phyloP scores from a whole-genome alignment of 2,797 vertebrate genomes.

The Aselliscus stoliczkanus region DNA sequence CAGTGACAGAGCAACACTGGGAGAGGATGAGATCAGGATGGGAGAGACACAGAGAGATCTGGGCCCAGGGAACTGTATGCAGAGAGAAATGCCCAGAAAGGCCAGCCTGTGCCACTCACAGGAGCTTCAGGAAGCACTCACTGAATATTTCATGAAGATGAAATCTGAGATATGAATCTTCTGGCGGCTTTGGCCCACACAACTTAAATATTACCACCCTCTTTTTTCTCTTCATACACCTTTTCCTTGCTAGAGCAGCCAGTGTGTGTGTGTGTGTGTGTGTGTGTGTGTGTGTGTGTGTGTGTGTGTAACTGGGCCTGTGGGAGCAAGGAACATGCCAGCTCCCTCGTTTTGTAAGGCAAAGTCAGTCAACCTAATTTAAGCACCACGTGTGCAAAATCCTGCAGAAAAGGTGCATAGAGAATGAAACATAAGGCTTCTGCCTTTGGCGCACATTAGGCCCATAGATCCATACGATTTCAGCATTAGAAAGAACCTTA shows the following conservation, averaged over 20 bases:
- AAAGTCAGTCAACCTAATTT: neutral
- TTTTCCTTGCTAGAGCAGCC: neutral
- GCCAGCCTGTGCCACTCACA: rapidly evolving
- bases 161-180: conserved; percentile 31
- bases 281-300: neutral
- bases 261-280: neutral
- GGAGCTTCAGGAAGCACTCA: neutral
- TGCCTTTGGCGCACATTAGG: neutral
- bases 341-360: neutral
- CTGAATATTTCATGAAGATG: conserved; percentile 57
- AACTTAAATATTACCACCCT: neutral
- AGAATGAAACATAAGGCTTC: neutral
- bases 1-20: neutral
- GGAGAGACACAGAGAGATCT: neutral
- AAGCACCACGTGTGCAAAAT: neutral
- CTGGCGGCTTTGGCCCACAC: neutral
- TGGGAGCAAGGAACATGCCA: neutral
- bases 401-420: neutral
- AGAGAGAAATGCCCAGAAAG: neutral
- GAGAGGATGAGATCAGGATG: neutral
- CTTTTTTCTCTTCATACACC: neutral
- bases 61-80: rapidly evolving
- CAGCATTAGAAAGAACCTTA: neutral
- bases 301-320: neutral
- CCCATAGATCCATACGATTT: neutral